Evolutionary conservation across 2,113 vertebrate species (phyloP).

Genomic region (Myotis yumanensis): DNA sequence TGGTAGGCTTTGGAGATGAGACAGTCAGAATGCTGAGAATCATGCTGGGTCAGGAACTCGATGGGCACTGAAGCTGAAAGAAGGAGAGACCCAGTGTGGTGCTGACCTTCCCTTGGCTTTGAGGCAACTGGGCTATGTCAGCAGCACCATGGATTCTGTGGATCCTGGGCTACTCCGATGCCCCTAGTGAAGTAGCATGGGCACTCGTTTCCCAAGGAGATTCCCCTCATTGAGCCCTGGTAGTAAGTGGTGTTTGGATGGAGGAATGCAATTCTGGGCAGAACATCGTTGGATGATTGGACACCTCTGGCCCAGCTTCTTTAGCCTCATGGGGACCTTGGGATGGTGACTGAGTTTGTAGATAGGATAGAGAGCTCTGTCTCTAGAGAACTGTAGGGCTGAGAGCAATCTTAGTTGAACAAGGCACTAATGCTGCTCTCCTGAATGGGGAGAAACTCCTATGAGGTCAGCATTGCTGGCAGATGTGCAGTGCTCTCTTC

Average conservation of each 20-base stretch:
- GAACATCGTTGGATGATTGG: not conserved
- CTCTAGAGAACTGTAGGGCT: not conserved
- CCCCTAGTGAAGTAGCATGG: too few species aligned
- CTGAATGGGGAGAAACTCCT: not conserved
- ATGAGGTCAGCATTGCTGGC: not conserved
- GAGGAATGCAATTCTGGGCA: not conserved
- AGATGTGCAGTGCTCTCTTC: not conserved
- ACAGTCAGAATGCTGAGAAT: not conserved
- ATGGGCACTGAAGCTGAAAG: not conserved
- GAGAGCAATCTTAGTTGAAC: not conserved
- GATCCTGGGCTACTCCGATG: not conserved
- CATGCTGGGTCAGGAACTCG: not conserved
- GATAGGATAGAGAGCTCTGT: not conserved
- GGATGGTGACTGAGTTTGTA: not conserved
- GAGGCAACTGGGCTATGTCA: not conserved
- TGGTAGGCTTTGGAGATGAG: not conserved
- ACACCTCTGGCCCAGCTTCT: not conserved
- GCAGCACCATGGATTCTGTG: not conserved
- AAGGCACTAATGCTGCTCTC: not conserved
- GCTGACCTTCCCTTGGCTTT: not conserved
- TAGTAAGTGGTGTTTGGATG: not conserved
- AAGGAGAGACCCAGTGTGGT: not conserved
- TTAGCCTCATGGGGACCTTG: not conserved
- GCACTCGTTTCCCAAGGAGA: not conserved
- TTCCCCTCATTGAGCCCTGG: not conserved